Evolutionary conservation across 2,797 vertebrate genomes (phyloP).

Genomic region (Xenentodon cancila): DNA sequence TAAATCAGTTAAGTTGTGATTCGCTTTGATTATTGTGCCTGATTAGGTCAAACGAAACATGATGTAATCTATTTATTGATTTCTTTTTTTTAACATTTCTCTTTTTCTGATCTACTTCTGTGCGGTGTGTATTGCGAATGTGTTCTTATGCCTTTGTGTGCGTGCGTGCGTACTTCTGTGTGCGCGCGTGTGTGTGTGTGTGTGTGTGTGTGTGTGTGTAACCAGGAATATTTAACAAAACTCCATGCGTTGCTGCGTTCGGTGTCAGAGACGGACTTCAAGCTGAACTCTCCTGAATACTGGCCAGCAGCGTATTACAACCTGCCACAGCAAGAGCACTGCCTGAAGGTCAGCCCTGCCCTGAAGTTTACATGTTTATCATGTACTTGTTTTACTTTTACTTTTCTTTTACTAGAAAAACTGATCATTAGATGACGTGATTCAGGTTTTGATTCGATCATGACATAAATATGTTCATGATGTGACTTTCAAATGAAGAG

Average conservation of each 20-base stretch:
- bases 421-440: too few relatives aligned
- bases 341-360: slow-evolving; percentile 89
- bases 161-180: background rate
- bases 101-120: slow-evolving; percentile 21
- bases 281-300: slow-evolving; percentile 90
- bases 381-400: too few relatives aligned
- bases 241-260: slow-evolving; percentile 88
- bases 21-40: background rate
- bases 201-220: slow-evolving; percentile 19
- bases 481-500: too few relatives aligned
- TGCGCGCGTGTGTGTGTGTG: slow-evolving; percentile 5
- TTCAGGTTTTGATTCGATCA: too few relatives aligned
- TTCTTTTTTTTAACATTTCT: slow-evolving; percentile 8
- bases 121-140: too few relatives aligned
- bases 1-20: background rate
- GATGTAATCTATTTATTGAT: background rate
- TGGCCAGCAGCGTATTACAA: slow-evolving; percentile 89
- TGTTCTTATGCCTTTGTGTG: background rate
- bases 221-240: slow-evolving; percentile 82
- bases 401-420: too few relatives aligned
- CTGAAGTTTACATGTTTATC: background rate
- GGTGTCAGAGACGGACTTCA: slow-evolving; percentile 90
- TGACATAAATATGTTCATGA: too few relatives aligned
- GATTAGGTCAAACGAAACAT: slow-evolving; percentile 5
- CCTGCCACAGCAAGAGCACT: slow-evolving; percentile 90